These are phyloP conservation scores for Daboia siamensis DNA, from an alignment of 2,113 vertebrate species.

Conservation along the genomic window DNA sequence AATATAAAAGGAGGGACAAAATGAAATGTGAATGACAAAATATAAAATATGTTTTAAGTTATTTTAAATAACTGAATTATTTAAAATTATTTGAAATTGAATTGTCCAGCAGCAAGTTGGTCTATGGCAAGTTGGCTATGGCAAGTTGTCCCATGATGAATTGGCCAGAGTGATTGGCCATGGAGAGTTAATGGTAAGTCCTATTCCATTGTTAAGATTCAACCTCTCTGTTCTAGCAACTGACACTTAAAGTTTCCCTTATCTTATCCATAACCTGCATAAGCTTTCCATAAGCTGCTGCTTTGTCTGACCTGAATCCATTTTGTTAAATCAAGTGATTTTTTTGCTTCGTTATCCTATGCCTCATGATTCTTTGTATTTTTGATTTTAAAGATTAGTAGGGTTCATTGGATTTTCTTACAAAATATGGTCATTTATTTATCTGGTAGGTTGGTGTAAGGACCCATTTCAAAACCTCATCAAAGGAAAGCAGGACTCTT, in stretches of 20 bases:
- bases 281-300: neutral
- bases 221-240: neutral
- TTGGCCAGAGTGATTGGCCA: too few relatives aligned
- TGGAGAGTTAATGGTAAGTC: too few relatives aligned
- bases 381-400: neutral
- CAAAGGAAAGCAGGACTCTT: too few relatives aligned
- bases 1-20: too few relatives aligned
- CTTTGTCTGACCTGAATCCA: neutral
- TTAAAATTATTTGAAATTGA: too few relatives aligned
- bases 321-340: neutral
- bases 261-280: neutral
- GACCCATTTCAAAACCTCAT: too few relatives aligned
- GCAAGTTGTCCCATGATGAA: too few relatives aligned
- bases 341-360: neutral
- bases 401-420: neutral
- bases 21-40: too few relatives aligned
- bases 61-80: too few relatives aligned
- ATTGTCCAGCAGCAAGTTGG: too few relatives aligned
- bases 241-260: neutral
- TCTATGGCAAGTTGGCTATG: too few relatives aligned
- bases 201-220: neutral
- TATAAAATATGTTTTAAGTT: too few relatives aligned
- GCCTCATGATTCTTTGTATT: neutral
- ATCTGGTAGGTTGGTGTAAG: neutral
- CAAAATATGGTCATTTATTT: neutral